Evolutionary conservation across 2,797 vertebrate species (phyloP), one percentile per base, ranked within the genome.

Genomic region (Threskiornis aethiopicus): DNA sequence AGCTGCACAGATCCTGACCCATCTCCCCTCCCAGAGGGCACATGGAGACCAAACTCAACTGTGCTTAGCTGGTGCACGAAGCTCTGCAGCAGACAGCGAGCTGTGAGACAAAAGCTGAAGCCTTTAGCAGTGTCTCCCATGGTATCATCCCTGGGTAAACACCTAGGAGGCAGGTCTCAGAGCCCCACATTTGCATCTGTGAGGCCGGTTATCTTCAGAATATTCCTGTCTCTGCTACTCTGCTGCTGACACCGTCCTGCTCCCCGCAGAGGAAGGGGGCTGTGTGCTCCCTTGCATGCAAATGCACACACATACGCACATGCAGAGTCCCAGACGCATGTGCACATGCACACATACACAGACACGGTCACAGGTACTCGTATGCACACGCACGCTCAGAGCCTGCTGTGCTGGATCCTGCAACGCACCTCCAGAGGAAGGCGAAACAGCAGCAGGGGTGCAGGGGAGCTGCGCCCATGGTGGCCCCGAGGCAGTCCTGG

Each of bases 231-330:
- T 26, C 22, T 65, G 35, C 61, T 47, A 9, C 44, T 59, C 35
- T 18, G 54, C 73, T 69, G 51, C 25, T 35, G 51, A 37, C 35
- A 29, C 16, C 0, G 1, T 17, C 37, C 26, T 58, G 39, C 39
- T 79, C 19, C 46, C 42, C 3, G 6, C 47, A 33, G 31, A 21
- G 16, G 31, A 42, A 51, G 37, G 66, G 21, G n/a, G 6, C 54
- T 67, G n/a, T 6, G 66, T 21, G 9, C 65, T 78, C 29, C 37
- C 37, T 10, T 24, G 49, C 26, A 16, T 6, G 16, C 17, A 49
- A 35, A 31, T 0, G 3, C 42, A 4, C 44, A 31, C 15, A 13
- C 10, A 11, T 3, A 10, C 2, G 1, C 46, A n/a, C 35, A 9
- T 2, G 13, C 25, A 28, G 81, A 16, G 35, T 28, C 59, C 19